Evolutionary conservation across 2,797 vertebrate species (phyloP).

Genomic region (Coluber constrictor): DNA sequence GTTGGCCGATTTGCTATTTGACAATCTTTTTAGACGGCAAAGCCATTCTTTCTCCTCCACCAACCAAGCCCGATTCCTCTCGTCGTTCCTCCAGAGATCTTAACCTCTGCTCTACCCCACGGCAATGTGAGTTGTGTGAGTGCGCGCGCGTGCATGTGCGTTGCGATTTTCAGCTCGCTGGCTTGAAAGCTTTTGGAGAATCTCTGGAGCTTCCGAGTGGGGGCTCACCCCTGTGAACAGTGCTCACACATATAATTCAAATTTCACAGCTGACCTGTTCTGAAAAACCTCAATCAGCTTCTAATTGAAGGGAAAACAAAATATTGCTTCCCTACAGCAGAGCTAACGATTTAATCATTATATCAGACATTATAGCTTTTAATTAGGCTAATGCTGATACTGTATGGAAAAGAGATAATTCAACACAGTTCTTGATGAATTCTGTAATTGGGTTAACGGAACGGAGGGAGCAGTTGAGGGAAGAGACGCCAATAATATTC

Average conservation of each 20-base stretch:
- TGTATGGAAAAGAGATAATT: constrained; percentile 87
- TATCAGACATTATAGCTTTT: constrained; percentile 90
- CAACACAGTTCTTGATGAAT: constrained; percentile 85
- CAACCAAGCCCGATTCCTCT: neutral
- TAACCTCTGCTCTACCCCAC: neutral
- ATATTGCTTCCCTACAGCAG: constrained; percentile 93
- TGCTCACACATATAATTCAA: constrained; percentile 92
- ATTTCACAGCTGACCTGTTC: constrained; percentile 99
- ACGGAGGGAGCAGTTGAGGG: constrained; percentile 78
- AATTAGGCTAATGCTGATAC: constrained; percentile 93
- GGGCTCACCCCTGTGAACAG: constrained; percentile 81
- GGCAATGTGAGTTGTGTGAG: constrained; percentile 18
- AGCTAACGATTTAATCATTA: constrained; percentile 98
- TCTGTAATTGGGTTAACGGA: constrained; percentile 86
- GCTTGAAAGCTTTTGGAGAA: constrained; percentile 70
- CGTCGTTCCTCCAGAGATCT: neutral
- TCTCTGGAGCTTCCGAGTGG: constrained; percentile 75
- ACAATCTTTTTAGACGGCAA: neutral
- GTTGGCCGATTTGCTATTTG: neutral
- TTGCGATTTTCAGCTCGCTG: constrained; percentile 58
- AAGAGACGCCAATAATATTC: constrained; percentile 82
- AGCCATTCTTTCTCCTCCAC: neutral
- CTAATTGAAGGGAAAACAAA: constrained; percentile 98
- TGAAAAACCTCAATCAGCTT: constrained; percentile 97
- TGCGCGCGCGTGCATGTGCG: neutral